phyloP scores from a whole-genome alignment of 1,140 invertebrate species.

The Pteromalus puparum region DNA sequence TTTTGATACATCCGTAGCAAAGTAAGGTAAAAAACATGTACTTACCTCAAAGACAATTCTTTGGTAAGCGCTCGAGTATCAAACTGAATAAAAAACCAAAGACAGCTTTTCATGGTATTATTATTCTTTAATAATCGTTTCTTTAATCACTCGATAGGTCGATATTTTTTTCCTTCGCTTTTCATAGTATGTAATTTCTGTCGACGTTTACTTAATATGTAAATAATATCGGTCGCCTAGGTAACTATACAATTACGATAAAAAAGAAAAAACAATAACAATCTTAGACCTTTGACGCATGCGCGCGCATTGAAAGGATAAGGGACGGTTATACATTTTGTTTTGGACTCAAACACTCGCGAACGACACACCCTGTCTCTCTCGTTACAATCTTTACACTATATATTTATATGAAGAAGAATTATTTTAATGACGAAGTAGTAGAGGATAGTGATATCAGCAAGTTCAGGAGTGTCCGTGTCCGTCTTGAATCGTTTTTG shows the following conservation, averaged over 20 bases:
- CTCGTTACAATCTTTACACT: not conserved
- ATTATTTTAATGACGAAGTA: constrained; percentile 13
- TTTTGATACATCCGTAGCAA: too few relatives aligned
- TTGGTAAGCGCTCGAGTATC: not conserved
- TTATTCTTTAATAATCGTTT: constrained; percentile 17
- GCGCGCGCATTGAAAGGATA: constrained; percentile 34
- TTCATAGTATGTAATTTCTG: not conserved
- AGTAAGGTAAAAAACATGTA: not conserved
- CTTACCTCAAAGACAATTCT: constrained; percentile 31
- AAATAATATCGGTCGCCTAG: constrained; percentile 30
- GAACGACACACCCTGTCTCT: not conserved
- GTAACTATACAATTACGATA: constrained; percentile 42
- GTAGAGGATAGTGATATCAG: constrained; percentile 20
- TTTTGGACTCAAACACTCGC: constrained; percentile 46
- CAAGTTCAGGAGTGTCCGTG: constrained; percentile 39
- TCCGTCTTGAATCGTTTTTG: constrained; percentile 12
- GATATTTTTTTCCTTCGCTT: not conserved
- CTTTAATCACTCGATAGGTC: constrained; percentile 16
- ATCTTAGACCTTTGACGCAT: constrained; percentile 45
- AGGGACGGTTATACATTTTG: constrained; percentile 39
- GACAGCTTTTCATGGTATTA: not conserved
- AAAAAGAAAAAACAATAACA: constrained; percentile 46
- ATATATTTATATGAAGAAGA: not conserved
- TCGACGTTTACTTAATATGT: not conserved
- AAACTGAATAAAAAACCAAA: not conserved